A percentile compares a stretch with the other conserved stretches of the same genome.
phyloP scores from a whole-genome alignment of 1,140 invertebrate species.

The Saxidomus purpurata region DNA sequence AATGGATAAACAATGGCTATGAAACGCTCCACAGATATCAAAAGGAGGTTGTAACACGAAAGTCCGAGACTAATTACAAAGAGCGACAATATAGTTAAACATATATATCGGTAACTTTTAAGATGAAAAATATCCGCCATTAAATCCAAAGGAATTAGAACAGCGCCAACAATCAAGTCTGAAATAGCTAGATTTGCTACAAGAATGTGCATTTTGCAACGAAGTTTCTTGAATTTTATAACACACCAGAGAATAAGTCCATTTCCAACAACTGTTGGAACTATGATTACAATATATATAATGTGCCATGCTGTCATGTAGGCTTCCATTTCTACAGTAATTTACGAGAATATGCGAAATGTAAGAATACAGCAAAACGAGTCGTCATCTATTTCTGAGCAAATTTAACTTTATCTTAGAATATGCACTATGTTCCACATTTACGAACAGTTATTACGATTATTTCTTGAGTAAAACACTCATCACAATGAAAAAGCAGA shows the following conservation, averaged over 20 bases:
- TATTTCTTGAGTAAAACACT: too few species aligned
- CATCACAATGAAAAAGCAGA: too few species aligned
- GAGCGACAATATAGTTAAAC: not conserved
- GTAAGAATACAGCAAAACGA: too few species aligned
- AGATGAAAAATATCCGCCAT: not conserved
- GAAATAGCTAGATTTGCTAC: constrained; percentile 40
- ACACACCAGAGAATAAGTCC: constrained; percentile 40
- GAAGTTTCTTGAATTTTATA: constrained; percentile 1
- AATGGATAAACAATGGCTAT: constrained; percentile 26
- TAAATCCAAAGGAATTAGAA: constrained; percentile 7
- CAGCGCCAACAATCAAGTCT: constrained; percentile 24
- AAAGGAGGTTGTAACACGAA: constrained; percentile 16
- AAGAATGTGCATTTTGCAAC: constrained; percentile 28
- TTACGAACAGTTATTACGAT: too few species aligned
- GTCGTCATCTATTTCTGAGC: too few species aligned
- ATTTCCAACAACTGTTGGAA: constrained; percentile 36
- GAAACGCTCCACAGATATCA: constrained; percentile 44
- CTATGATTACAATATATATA: constrained; percentile 15
- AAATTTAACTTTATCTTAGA: too few species aligned
- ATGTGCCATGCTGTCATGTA: constrained; percentile 32
- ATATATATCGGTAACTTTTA: constrained; percentile 7
- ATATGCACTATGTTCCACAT: too few species aligned
- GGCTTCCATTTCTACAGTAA: not conserved
- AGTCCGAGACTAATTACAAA: not conserved
- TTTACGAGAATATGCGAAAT: not conserved